Evolutionary conservation across 2,113 vertebrate genomes (phyloP).

Genomic region (Urocynchramus pylzowi): DNA sequence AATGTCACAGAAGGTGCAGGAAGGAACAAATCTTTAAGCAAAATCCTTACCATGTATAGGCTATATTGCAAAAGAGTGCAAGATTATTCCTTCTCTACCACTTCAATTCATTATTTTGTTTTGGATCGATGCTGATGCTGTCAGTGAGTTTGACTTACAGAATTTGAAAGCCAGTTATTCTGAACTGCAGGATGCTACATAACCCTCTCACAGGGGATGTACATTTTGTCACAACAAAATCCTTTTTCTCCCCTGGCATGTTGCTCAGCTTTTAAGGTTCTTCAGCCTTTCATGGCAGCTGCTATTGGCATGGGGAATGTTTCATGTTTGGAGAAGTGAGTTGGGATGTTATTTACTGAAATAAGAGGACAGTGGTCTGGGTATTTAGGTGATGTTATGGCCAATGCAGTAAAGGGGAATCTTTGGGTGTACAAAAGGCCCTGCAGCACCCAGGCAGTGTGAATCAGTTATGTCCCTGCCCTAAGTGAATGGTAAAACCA

Average conservation of each 20-base stretch:
- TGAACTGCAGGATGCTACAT: background rate
- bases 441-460: background rate
- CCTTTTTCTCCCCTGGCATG: background rate
- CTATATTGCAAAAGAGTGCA: background rate
- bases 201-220: background rate
- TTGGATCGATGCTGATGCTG: background rate
- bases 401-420: background rate
- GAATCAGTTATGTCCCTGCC: background rate
- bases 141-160: background rate
- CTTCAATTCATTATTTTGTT: background rate
- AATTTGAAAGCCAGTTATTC: background rate
- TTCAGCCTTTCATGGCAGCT: background rate
- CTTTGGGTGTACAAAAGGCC: background rate
- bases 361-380: background rate
- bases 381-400: background rate
- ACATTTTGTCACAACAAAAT: background rate
- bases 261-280: background rate
- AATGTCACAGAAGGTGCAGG: background rate
- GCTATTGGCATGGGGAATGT: background rate
- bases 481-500: background rate
- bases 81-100: background rate
- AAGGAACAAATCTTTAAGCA: conserved; percentile 28
- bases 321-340: background rate
- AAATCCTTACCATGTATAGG: background rate
- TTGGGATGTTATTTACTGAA: background rate